Base-by-base conservation (phyloP, 2,797 vertebrate species). In the Aplochiton taeniatus region DNA sequence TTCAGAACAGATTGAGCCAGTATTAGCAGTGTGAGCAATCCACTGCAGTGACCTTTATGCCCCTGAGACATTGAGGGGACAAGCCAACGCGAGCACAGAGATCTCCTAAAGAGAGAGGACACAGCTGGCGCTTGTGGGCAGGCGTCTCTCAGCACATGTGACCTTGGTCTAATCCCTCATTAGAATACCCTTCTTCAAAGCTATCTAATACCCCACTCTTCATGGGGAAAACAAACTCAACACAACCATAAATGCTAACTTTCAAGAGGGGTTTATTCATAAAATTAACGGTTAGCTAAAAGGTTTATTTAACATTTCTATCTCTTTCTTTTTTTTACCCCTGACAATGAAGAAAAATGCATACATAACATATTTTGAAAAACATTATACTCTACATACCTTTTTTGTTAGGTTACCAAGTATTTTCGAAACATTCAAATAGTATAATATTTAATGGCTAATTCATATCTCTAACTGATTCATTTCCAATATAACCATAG, bases 81-180 rank as follows among this genome's bases (percentile, higher is more conserved):
- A 51, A 69, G 72, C 75, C 61, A 74, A 70, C 49, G 55, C 58
- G 68, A 68, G 73, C 52, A 44, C 14, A 58, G 58, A 77, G 68
- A 69, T 69, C 63, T 63, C 77, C 9, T 46, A 63, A 71, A 66
- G 58, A 75, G 42, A 47, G 14, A 69, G 70, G 74, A 81, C 78
- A 50, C 31, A 56, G 65, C 70, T 52, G 58, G 65, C 76, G 74
- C 66, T 76, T 70, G 69, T 78, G 77, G 81, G 61, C 65, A 69
- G 11, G 65, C 72, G 71, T 82, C 74, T 74, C 79, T 74, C 66
- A 77, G 82, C 78, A 77, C 83, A 80, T 67, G 66, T 88, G 90
- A 90, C 92, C 89, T 92, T 91, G 90, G 77, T 76, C 76, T 92
- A 90, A 92, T 91, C 88, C 83, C 74, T 86, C 80, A 83, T 87